Evolutionary conservation across 2,888 invertebrate genomes (phyloP).

Genomic region (Kryphioiulus occultus): DNA sequence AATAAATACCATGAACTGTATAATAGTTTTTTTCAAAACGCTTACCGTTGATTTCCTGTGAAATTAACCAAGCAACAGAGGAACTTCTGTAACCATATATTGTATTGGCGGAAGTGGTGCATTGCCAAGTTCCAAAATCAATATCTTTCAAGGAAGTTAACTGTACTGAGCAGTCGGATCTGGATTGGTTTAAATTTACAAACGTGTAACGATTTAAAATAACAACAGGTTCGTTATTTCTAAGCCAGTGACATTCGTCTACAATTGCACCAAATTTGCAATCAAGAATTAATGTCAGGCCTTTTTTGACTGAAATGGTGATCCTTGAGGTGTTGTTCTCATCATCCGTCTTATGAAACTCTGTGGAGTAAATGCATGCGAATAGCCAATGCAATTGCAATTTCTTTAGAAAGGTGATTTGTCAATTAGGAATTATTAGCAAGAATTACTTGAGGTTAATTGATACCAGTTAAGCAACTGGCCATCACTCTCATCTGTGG

Average conservation of each 20-base stretch:
- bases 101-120: neutral
- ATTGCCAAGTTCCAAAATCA: neutral
- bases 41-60: neutral
- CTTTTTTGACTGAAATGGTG: neutral
- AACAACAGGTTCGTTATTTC: neutral
- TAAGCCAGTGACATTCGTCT: neutral
- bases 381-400: neutral
- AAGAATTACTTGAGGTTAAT: neutral
- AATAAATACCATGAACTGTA: too few relatives aligned
- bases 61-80: neutral
- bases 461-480: neutral
- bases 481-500: constrained; percentile 38
- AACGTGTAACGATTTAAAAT: neutral
- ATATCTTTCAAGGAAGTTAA: neutral
- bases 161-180: neutral
- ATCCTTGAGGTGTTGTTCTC: neutral
- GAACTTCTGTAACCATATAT: neutral
- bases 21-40: neutral
- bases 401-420: neutral
- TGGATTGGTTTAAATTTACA: neutral
- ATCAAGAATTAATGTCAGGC: neutral
- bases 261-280: neutral
- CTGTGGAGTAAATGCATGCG: neutral
- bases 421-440: neutral
- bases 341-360: neutral